Evolutionary conservation across 2,113 vertebrate species (phyloP).

Genomic region (Oreamnos americanus): DNA sequence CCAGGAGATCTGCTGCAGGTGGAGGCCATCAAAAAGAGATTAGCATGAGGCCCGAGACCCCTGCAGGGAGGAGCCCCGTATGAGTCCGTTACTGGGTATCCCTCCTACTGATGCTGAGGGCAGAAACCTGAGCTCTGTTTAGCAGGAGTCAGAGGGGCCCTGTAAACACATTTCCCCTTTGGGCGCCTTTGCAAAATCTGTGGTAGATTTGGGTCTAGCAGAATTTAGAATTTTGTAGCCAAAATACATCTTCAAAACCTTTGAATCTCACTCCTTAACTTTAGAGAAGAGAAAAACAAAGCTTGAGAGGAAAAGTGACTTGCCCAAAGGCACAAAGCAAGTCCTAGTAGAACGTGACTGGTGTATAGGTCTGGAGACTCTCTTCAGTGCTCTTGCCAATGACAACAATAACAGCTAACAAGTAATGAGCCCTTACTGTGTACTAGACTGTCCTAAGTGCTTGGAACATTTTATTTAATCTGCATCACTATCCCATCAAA

Average conservation of each 20-base stretch:
- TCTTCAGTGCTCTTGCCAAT: background rate
- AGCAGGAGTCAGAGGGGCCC: background rate
- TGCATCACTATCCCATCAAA: background rate
- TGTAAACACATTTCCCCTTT: slow-evolving; percentile 8
- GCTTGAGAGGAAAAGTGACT: background rate
- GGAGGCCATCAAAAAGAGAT: slow-evolving; percentile 49
- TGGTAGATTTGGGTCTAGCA: background rate
- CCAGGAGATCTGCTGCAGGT: slow-evolving; percentile 27
- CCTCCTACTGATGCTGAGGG: slow-evolving; percentile 22
- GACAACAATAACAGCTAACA: background rate
- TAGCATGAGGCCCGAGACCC: background rate
- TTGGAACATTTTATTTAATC: background rate
- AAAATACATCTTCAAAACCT: background rate
- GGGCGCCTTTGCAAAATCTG: background rate
- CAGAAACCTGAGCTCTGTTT: slow-evolving; percentile 28
- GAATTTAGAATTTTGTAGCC: slow-evolving; percentile 7
- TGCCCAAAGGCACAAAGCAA: background rate
- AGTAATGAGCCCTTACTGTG: background rate
- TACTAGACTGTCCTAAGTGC: background rate
- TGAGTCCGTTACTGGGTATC: background rate
- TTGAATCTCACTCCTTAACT: background rate
- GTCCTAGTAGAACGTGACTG: background rate
- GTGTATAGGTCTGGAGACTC: background rate
- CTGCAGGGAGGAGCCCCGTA: background rate
- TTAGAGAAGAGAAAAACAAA: background rate